These are phyloP conservation scores for Edolisoma coerulescens DNA, from an alignment of 2,113 vertebrate species.

Conservation along the genomic window DNA sequence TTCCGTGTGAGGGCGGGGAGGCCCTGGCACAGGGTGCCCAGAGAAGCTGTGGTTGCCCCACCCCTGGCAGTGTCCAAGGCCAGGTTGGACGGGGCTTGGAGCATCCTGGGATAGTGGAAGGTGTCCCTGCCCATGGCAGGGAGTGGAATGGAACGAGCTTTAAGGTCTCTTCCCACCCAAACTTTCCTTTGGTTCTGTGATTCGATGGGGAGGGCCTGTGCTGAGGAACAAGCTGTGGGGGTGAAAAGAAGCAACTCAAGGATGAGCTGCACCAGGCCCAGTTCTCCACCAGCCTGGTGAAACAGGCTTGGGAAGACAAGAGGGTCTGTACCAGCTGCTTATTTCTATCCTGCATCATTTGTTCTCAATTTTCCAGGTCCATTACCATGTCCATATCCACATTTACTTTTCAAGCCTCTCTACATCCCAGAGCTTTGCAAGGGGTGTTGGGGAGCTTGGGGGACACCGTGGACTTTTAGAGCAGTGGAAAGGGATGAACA, in stretches of 20 bases:
- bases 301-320: neutral
- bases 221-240: neutral
- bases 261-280: neutral
- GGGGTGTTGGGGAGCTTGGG: neutral
- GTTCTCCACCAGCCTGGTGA: neutral
- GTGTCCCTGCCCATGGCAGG: neutral
- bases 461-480: neutral
- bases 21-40: neutral
- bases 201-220: fast-evolving
- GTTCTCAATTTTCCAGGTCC: neutral
- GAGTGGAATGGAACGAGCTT: fast-evolving
- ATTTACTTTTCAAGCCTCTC: neutral
- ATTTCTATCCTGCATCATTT: neutral
- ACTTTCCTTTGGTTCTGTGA: neutral
- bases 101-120: fast-evolving
- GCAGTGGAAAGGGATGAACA: neutral
- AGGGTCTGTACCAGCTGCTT: neutral
- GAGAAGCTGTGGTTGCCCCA: neutral
- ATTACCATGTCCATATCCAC: neutral
- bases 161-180: neutral
- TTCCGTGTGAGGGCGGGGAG: neutral
- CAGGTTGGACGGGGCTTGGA: fast-evolving
- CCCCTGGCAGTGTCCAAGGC: neutral
- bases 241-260: neutral
- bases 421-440: neutral